phyloP scores from a whole-genome alignment of 2,888 invertebrate genomes.

The Standfussiana lucernea region DNA sequence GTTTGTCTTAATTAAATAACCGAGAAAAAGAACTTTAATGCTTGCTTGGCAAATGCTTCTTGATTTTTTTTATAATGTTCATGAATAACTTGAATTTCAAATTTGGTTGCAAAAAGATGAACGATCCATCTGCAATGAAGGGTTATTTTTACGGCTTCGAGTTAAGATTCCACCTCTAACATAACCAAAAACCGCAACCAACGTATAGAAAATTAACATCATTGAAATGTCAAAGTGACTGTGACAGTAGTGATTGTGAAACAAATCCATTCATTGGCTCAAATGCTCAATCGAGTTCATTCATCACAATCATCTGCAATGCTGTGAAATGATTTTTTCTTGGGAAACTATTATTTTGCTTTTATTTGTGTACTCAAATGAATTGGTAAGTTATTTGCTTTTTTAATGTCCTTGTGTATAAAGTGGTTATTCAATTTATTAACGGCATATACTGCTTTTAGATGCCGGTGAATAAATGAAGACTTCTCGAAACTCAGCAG shows the following conservation, averaged over 20 bases:
- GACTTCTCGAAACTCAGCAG: constrained; percentile 81
- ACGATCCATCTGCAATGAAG: neutral
- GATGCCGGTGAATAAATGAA: constrained; percentile 83
- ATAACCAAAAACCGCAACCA: constrained; percentile 30
- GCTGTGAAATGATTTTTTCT: constrained; percentile 61
- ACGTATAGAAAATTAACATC: constrained; percentile 22
- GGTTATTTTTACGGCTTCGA: neutral
- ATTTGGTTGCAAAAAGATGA: neutral
- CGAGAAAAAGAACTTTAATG: neutral
- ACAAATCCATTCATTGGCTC: constrained; percentile 11
- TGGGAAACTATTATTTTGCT: constrained; percentile 35
- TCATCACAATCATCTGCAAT: constrained; percentile 69
- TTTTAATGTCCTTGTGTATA: neutral
- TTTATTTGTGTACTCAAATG: constrained; percentile 54
- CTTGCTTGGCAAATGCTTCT: neutral
- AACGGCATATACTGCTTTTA: constrained; percentile 58
- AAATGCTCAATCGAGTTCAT: constrained; percentile 52
- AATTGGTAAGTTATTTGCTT: constrained; percentile 36
- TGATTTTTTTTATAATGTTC: neutral
- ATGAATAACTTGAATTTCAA: neutral
- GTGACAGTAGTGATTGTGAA: constrained; percentile 35
- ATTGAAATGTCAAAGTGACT: constrained; percentile 23
- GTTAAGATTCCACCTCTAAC: constrained; percentile 19
- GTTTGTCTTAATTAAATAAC: neutral
- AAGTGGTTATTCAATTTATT: neutral